These are phyloP conservation scores for Palythoa caribaeorum DNA, from an alignment of 92 coral and sea anemone species.

Conservation along the genomic window DNA sequence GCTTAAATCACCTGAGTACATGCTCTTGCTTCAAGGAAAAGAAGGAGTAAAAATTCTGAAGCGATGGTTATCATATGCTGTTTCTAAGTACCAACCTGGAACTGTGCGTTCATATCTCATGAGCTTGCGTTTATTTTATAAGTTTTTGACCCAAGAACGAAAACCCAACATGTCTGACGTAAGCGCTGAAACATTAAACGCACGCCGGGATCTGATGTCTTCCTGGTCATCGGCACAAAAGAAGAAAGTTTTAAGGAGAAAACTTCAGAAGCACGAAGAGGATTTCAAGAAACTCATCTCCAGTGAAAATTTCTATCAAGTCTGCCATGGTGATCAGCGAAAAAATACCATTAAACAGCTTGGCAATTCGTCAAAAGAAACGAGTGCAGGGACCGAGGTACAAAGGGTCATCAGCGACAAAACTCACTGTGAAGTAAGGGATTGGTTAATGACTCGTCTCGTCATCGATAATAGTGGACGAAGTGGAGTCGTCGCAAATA, in stretches of 20 bases:
- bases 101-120: slow-evolving; percentile 61
- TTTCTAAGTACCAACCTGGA: slow-evolving; percentile 59
- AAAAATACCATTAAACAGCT: slow-evolving; percentile 64
- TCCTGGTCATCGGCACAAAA: slow-evolving; percentile 56
- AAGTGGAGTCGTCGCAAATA: slow-evolving; percentile 61
- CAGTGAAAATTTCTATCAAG: slow-evolving; percentile 53
- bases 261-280: slow-evolving; percentile 47
- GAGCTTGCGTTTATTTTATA: slow-evolving; percentile 58
- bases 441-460: slow-evolving; percentile 56
- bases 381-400: slow-evolving; percentile 45
- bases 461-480: slow-evolving; percentile 67
- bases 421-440: slow-evolving; percentile 54
- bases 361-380: slow-evolving; percentile 39
- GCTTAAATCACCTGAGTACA: not conserved
- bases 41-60: slow-evolving; percentile 56
- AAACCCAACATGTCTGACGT: slow-evolving; percentile 24
- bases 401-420: slow-evolving; percentile 40
- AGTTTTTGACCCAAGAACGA: slow-evolving; percentile 46
- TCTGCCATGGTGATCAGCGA: slow-evolving; percentile 60
- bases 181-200: slow-evolving; percentile 25
- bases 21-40: slow-evolving; percentile 30
- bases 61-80: slow-evolving; percentile 48
- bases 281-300: slow-evolving; percentile 58
- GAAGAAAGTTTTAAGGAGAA: slow-evolving; percentile 39
- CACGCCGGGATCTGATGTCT: slow-evolving; percentile 50